phyloP scores from a whole-genome alignment of 2,797 vertebrate species.

The Basileuterus tristriatus region DNA sequence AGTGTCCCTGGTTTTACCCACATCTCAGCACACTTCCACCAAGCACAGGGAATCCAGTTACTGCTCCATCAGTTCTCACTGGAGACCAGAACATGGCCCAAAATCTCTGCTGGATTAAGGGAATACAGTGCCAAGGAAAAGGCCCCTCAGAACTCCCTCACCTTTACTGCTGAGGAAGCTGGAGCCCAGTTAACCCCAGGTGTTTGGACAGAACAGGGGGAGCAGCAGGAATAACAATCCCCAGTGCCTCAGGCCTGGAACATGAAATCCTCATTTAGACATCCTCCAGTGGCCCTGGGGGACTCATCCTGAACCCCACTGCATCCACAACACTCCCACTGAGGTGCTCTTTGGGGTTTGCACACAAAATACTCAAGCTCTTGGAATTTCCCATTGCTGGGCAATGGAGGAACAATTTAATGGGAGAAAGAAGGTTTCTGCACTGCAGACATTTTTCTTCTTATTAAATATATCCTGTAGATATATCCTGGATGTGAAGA shows the following conservation, averaged over 20 bases:
- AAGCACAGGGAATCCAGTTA: neutral
- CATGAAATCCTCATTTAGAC: neutral
- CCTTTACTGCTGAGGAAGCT: neutral
- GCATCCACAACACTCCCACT: fast-evolving
- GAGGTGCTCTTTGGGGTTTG: neutral
- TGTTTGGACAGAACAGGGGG: neutral
- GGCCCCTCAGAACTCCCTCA: neutral
- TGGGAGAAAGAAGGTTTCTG: neutral
- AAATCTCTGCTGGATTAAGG: neutral
- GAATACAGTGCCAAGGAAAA: neutral
- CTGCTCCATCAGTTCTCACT: neutral
- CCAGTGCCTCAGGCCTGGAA: neutral
- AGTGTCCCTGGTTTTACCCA: neutral
- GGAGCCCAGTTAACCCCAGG: neutral
- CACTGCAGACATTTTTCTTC: slow-evolving; percentile 33
- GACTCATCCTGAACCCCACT: neutral
- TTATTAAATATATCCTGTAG: neutral
- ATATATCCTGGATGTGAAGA: neutral
- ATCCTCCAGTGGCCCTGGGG: neutral
- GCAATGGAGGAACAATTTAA: neutral
- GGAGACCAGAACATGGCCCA: neutral
- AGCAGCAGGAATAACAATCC: neutral
- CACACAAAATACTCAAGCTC: neutral
- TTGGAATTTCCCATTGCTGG: neutral
- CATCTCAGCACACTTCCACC: neutral